A percentile compares a stretch with the other conserved stretches of the same genome.
Conservation (phyloP, 2,113 vertebrate species). For the Catharus minimus region DNA sequence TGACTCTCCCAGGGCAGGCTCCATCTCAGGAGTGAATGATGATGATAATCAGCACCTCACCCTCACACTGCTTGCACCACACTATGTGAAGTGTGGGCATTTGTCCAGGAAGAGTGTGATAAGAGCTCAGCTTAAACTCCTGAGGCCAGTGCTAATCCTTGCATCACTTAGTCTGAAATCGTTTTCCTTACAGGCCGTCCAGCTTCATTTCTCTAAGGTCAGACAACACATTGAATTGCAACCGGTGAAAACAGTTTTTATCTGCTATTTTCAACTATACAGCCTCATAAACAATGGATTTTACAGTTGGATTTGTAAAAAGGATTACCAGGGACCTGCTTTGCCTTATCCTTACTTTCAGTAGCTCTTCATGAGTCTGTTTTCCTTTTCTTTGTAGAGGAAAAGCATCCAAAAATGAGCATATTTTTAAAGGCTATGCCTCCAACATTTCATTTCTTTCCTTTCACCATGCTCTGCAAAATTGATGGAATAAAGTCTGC, state of each 20-base stretch:
- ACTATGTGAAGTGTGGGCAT: not conserved
- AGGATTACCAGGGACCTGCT: not conserved
- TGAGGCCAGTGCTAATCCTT: not conserved
- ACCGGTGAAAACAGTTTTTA: not conserved
- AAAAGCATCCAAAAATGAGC: not conserved
- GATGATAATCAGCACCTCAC: not conserved
- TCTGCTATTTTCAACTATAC: not conserved
- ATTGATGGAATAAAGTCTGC: not conserved
- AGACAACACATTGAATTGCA: not conserved
- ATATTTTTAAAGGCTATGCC: not conserved
- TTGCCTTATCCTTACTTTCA: not conserved
- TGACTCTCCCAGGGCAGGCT: not conserved
- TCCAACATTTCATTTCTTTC: not conserved
- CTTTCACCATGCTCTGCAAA: not conserved
- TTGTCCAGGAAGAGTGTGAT: not conserved
- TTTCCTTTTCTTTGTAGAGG: not conserved
- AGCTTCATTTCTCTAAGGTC: not conserved
- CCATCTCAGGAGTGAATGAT: accelerated
- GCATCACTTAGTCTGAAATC: not conserved
- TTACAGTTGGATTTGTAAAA: not conserved
- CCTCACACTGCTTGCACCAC: not conserved
- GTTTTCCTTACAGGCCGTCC: not conserved
- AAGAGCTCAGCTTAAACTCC: not conserved
- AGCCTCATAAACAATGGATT: not conserved
- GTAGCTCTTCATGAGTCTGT: not conserved